Evolutionary conservation across 2,888 invertebrate genomes (phyloP), one percentile per base, ranked within the genome.

Genomic region (Schizaphis graminum): DNA sequence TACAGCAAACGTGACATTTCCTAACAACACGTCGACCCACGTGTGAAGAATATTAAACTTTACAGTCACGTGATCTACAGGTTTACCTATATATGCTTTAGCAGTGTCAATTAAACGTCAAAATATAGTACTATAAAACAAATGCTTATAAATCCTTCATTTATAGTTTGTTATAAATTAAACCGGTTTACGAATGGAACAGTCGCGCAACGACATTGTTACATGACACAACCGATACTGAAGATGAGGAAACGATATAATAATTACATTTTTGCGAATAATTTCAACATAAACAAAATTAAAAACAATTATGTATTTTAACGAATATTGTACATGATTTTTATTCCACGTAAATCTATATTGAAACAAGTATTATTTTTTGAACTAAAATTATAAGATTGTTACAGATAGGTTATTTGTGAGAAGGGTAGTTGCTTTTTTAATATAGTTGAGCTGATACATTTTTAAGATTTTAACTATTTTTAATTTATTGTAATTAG

Each of bases 31-130:
- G n/a, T 57, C n/a, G 61, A 47, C 61, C 21, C 47, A 61, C 89
- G 61, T 61, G 89, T 61, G 89, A 90, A 61, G 61, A 61, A 90
- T 44, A 44, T 61, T 61, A 21, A 47, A 67, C 24, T 16, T 61
- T 47, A 61, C 16, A 57, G 47, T 61, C 89, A 90, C 61, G 35
- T 47, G 89, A 26, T 61, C 10, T 35, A 47, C 28, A 61, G 21
- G 61, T 67, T 67, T 67, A 67, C 67, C 67, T 67, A 67, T 67
- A 35, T n/a, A 67, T 0, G 53, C 44, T 49, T 44, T 44, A 57
- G 28, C 41, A 28, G 13, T 44, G 41, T 16, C 41, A 57, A 89
- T 89, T 56, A 89, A 87, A 89, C 13, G 28, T 44, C 44, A 44
- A 89, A 89, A 89, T 53, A 88, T 28, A 87, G 21, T 24, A 10